Conservation (phyloP, 1,140 invertebrate genomes). For the Euborellia annulipes region DNA sequence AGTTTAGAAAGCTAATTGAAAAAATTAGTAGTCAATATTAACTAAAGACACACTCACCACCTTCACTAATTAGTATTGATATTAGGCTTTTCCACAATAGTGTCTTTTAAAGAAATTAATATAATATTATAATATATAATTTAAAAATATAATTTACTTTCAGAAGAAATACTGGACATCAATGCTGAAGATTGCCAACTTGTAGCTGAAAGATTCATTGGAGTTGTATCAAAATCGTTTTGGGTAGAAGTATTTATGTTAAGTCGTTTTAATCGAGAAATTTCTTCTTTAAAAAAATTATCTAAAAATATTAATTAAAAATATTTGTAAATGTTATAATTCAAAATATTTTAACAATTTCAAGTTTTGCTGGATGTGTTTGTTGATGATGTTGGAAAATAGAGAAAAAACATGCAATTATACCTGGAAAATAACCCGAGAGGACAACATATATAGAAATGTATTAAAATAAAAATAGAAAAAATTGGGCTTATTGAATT, state of each 20-base stretch:
- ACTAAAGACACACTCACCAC: too few relatives aligned
- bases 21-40: too few relatives aligned
- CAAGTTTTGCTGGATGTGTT: too few relatives aligned
- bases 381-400: too few relatives aligned
- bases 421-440: too few relatives aligned
- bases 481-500: too few relatives aligned
- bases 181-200: slow-evolving; percentile 22
- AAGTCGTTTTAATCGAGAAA: slow-evolving; percentile 8
- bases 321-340: slow-evolving; percentile 1
- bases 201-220: slow-evolving; percentile 22
- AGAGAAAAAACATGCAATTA: too few relatives aligned
- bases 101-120: too few relatives aligned
- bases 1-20: too few relatives aligned
- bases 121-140: too few relatives aligned
- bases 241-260: slow-evolving; percentile 15
- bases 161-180: not conserved
- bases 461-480: slow-evolving; percentile 14
- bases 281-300: slow-evolving; percentile 8
- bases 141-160: slow-evolving; percentile 3
- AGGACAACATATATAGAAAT: slow-evolving; percentile 1
- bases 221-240: slow-evolving; percentile 13
- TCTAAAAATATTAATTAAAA: slow-evolving; percentile 12
- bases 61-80: too few relatives aligned
- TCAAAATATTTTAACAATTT: slow-evolving; percentile 6
- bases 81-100: too few relatives aligned